phyloP scores from a whole-genome alignment of 2,888 invertebrate species.

The Emesis furor region DNA sequence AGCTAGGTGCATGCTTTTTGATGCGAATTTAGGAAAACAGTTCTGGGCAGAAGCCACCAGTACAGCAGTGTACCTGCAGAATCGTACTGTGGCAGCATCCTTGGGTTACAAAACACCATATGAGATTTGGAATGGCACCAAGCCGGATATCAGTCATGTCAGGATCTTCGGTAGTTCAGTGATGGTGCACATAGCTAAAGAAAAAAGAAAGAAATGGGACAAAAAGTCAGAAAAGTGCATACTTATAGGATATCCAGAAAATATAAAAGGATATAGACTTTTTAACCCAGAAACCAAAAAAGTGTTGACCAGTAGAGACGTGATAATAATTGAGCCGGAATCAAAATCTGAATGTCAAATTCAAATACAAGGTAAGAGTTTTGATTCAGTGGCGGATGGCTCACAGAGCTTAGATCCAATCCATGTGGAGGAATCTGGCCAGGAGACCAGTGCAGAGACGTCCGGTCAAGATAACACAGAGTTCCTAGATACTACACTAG shows the following conservation, averaged over 20 bases:
- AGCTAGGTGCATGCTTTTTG: slow-evolving; percentile 49
- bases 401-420: neutral
- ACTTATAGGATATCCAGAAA: slow-evolving; percentile 20
- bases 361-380: neutral
- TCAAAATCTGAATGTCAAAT: neutral
- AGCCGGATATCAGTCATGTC: slow-evolving; percentile 30
- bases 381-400: slow-evolving; percentile 21
- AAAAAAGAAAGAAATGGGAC: slow-evolving; percentile 27
- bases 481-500: neutral
- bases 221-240: slow-evolving; percentile 28
- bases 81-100: slow-evolving; percentile 54
- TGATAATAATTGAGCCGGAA: neutral
- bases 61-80: slow-evolving; percentile 58
- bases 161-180: slow-evolving; percentile 33
- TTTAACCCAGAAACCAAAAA: slow-evolving; percentile 14
- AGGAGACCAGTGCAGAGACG: neutral
- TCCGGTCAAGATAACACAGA: slow-evolving; percentile 1
- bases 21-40: slow-evolving; percentile 37
- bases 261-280: slow-evolving; percentile 30
- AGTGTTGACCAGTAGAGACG: slow-evolving; percentile 25
- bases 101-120: slow-evolving; percentile 55
- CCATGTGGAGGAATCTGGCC: neutral
- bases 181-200: slow-evolving; percentile 34
- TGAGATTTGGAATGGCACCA: slow-evolving; percentile 51
- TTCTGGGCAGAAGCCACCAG: slow-evolving; percentile 61